These are phyloP conservation scores for Thecocarcelia acutangulata DNA, from an alignment of 2,888 invertebrate species.

Conservation along the genomic window DNA sequence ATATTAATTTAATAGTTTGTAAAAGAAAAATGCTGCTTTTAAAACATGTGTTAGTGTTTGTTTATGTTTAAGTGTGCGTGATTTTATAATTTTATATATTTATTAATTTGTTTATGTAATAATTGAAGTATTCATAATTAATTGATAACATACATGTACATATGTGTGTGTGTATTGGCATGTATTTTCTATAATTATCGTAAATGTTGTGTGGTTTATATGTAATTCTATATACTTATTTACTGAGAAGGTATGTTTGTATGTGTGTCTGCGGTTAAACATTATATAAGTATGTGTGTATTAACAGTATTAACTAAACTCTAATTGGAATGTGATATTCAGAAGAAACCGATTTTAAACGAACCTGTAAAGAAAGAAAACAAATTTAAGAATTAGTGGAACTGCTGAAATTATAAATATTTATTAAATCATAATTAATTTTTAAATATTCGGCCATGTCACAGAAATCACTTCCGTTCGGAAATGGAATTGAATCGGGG, in stretches of 20 bases:
- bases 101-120: neutral
- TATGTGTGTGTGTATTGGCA: neutral
- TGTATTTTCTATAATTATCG: conserved; percentile 3
- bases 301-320: no score
- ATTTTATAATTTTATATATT: neutral
- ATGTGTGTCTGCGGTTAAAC: neutral
- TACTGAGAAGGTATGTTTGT: neutral
- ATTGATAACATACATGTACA: conserved; percentile 13
- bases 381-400: neutral
- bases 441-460: no score
- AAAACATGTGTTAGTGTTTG: neutral
- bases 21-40: neutral
- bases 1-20: conserved; percentile 12
- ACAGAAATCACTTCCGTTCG: no score
- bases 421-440: no score
- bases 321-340: conserved; percentile 6
- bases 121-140: neutral
- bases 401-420: no score
- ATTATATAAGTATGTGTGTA: conserved; percentile 1
- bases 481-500: no score
- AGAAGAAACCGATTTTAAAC: conserved; percentile 55
- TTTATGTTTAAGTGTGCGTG: neutral
- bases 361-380: conserved; percentile 66
- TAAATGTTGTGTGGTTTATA: neutral
- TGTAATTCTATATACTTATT: conserved; percentile 9